Conservation (phyloP, 2,888 invertebrate species). For the Drosophila mayaguana region DNA sequence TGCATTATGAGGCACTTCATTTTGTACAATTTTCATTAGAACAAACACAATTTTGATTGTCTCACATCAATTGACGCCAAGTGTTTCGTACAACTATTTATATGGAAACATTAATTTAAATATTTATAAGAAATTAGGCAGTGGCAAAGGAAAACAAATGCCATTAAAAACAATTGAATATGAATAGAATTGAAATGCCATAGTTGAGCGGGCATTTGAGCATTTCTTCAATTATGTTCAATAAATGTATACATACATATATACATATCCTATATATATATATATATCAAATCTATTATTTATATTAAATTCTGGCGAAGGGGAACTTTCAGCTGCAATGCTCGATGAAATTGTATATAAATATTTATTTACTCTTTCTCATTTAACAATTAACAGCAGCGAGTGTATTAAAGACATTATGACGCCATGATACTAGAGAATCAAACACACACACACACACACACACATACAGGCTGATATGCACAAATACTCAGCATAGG, state of each 20-base stretch:
- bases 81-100: conserved; percentile 39
- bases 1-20: not conserved
- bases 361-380: conserved; percentile 1
- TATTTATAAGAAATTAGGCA: conserved; percentile 35
- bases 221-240: not conserved
- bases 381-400: conserved; percentile 17
- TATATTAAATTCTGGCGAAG: not conserved
- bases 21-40: not conserved
- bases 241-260: not conserved
- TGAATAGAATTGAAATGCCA: conserved; percentile 39
- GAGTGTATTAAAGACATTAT: conserved; percentile 36
- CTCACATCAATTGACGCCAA: conserved; percentile 60
- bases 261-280: not conserved
- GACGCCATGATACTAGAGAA: conserved; percentile 40
- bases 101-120: conserved; percentile 36
- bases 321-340: conserved; percentile 7
- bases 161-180: conserved; percentile 62
- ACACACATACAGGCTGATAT: not conserved
- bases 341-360: conserved; percentile 1
- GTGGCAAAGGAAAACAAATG: conserved; percentile 60
- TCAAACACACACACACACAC: not conserved
- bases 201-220: conserved; percentile 7
- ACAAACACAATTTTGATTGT: conserved; percentile 27
- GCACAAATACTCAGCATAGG: not conserved
- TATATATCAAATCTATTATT: not conserved